Percentiles rank a stretch among this genome's conserved stretches.
Evolutionary conservation across 2,113 vertebrate genomes (phyloP).

Genomic region (Paramormyrops kingsleyae): DNA sequence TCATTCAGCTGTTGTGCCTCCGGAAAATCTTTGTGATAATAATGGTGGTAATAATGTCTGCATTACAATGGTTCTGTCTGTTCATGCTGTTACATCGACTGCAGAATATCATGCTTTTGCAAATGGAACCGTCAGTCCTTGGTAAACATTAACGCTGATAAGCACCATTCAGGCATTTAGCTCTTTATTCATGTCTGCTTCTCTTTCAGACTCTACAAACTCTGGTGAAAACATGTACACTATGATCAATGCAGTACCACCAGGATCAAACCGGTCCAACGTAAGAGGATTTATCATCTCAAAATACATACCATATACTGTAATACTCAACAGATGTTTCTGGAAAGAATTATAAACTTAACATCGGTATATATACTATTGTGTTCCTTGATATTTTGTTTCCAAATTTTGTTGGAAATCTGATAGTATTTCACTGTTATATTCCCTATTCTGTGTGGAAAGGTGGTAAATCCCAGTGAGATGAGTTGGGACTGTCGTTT

Average conservation of each 20-base stretch:
- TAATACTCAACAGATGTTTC: neutral
- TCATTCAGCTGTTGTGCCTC: neutral
- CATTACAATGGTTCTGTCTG: neutral
- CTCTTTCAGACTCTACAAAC: conserved; percentile 86
- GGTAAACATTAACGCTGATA: neutral
- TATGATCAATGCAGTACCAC: conserved; percentile 93
- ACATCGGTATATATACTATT: neutral
- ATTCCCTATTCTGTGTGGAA: neutral
- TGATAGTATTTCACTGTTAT: neutral
- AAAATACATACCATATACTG: neutral
- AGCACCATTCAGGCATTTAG: neutral
- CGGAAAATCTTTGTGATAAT: neutral
- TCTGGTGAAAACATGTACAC: conserved; percentile 99
- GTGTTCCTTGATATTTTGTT: neutral
- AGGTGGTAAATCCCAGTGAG: neutral
- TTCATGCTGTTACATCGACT: neutral
- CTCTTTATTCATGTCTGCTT: conserved; percentile 37
- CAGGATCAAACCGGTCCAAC: conserved; percentile 88
- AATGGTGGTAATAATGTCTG: neutral
- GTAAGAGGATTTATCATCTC: conserved; percentile 56
- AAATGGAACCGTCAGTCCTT: neutral
- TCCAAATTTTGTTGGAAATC: neutral
- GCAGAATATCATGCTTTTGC: neutral
- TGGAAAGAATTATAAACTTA: neutral
- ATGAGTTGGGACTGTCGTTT: neutral